Evolutionary conservation across 1,140 invertebrate genomes (phyloP).

Genomic region (Diuraphis noxia): DNA sequence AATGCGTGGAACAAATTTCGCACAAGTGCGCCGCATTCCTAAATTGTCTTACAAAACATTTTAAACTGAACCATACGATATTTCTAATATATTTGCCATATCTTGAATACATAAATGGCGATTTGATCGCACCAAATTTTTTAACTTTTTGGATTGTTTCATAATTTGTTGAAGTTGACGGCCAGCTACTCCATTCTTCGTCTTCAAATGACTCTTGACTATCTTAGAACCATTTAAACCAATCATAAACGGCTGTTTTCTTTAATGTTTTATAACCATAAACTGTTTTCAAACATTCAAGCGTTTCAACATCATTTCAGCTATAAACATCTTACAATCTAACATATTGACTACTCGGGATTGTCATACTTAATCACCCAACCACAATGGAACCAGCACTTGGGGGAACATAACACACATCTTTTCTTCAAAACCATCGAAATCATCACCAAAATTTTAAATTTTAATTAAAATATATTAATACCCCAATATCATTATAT

Average conservation of each 20-base stretch:
- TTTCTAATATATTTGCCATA: background rate
- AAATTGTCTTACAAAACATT: conserved; percentile 42
- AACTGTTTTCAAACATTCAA: conserved; percentile 7
- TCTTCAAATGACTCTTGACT: background rate
- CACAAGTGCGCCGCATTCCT: conserved; percentile 19
- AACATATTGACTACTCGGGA: too few relatives aligned
- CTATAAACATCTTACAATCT: too few relatives aligned
- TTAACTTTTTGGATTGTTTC: conserved; percentile 29
- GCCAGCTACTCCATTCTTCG: background rate
- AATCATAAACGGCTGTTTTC: conserved; percentile 9
- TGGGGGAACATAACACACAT: too few relatives aligned
- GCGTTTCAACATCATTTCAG: background rate
- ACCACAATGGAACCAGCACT: too few relatives aligned
- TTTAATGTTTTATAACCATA: background rate
- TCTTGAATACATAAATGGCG: conserved; percentile 11
- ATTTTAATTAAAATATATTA: too few relatives aligned
- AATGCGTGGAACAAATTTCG: conserved; percentile 32
- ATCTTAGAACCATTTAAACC: background rate
- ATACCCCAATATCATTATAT: too few relatives aligned
- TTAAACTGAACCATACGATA: conserved; percentile 19
- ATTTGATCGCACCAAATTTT: conserved; percentile 24
- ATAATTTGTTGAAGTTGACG: background rate
- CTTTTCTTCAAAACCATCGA: too few relatives aligned
- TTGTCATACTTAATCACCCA: too few relatives aligned
- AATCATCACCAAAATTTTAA: too few relatives aligned